phyloP scores from a whole-genome alignment of 1,140 invertebrate genomes.

The Steinernema khuongi region DNA sequence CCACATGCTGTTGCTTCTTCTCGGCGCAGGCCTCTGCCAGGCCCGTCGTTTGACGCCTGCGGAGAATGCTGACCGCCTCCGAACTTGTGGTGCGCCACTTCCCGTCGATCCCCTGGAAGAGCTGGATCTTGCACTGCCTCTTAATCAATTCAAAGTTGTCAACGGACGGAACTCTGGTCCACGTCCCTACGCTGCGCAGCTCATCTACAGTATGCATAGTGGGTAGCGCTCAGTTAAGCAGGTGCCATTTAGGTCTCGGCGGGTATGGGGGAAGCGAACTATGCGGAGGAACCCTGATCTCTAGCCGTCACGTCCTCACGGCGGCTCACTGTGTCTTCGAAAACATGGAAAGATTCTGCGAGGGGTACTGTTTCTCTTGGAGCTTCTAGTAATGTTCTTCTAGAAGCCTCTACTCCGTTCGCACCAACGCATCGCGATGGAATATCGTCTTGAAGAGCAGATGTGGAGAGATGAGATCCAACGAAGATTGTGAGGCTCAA shows the following conservation, averaged over 20 bases:
- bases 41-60: too few relatives aligned
- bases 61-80: too few relatives aligned
- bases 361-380: too few relatives aligned
- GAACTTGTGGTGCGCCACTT: too few relatives aligned
- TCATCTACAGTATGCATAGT: neutral
- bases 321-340: slow-evolving; percentile 60
- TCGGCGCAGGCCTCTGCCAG: too few relatives aligned
- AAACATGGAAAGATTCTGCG: slow-evolving; percentile 4
- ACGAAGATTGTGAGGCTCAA: neutral
- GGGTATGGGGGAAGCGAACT: neutral
- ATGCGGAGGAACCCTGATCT: slow-evolving; percentile 59
- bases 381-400: too few relatives aligned
- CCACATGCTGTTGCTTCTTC: too few relatives aligned
- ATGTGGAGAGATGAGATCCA: neutral
- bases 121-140: too few relatives aligned
- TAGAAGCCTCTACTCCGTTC: too few relatives aligned
- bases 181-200: neutral
- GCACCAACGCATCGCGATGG: neutral
- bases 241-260: neutral
- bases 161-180: neutral
- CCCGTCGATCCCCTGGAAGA: too few relatives aligned
- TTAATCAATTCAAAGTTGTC: neutral
- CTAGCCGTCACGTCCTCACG: slow-evolving; percentile 59
- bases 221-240: neutral
- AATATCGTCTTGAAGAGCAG: neutral